A percentile compares a stretch with the other conserved stretches of the same genome.
phyloP scores from a whole-genome alignment of 2,113 vertebrate species.

The Trogon surrucura region DNA sequence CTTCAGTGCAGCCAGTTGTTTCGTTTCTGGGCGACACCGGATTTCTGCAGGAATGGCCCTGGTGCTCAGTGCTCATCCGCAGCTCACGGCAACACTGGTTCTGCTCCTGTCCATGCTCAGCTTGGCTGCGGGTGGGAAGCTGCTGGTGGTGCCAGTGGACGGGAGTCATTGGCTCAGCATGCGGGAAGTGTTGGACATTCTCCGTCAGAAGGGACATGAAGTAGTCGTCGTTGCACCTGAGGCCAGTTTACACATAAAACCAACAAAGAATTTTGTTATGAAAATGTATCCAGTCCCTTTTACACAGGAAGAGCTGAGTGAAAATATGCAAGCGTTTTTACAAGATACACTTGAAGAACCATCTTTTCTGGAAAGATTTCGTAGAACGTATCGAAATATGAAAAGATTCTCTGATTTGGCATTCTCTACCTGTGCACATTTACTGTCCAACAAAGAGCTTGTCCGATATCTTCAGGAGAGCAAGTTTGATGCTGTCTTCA shows the following conservation, averaged over 20 bases:
- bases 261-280: conserved; percentile 67
- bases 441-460: conserved; percentile 77
- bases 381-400: not conserved
- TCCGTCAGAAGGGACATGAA: conserved; percentile 79
- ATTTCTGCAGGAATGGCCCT: not conserved
- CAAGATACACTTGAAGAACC: not conserved
- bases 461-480: conserved; percentile 64
- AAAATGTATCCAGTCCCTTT: conserved; percentile 72
- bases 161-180: conserved; percentile 86
- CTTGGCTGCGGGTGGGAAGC: conserved; percentile 60
- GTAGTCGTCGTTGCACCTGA: conserved; percentile 76
- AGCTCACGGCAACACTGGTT: not conserved
- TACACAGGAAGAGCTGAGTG: conserved; percentile 10
- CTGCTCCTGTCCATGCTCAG: not conserved
- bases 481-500: conserved; percentile 78
- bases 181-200: conserved; percentile 63
- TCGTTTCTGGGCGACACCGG: too few relatives aligned
- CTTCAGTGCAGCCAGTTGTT: too few relatives aligned
- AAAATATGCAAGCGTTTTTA: not conserved
- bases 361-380: conserved; percentile 67
- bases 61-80: rapidly evolving
- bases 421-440: not conserved
- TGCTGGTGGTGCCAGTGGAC: conserved; percentile 83
- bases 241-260: conserved; percentile 69
- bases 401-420: conserved; percentile 1